Base-by-base conservation (phyloP, 2,888 invertebrate species). In the Luffia ferchaultella region DNA sequence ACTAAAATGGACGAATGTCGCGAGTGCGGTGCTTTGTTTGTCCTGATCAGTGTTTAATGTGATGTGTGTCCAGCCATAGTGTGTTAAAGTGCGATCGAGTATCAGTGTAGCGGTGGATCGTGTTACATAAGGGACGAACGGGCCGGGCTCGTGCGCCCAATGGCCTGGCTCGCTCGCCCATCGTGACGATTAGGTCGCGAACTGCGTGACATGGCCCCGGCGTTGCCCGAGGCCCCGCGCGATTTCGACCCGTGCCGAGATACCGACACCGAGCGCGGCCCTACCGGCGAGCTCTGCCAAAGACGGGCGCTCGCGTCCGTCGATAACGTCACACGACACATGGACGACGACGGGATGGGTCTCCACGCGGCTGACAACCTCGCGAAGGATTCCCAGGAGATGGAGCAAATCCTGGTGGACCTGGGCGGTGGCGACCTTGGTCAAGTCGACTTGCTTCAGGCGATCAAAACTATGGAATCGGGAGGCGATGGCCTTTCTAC, bases 191-290 rank as follows among this genome's bases (percentile, higher is more conserved):
- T 20, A 91, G 92, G 62, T 79, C 80, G 47, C 86, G 89, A 51
- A 79, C 74, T 70, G 86, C 86, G 89, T 91, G 87, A 92, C 89
- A 95, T 96, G 95, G 95, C 95, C 89, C 95, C 95, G 86, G 95
- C 95, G 87, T 90, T 95, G 83, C 92, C 94, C 73, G 93, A 93
- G 76, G 76, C 85, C 67, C 80, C 76, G 60, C 79, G 70, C 67
- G 68, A 70, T 61, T 60, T 64, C 58, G 65, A 62, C 60, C 59
- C 64, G 72, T 66, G 63, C 63, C 57, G 65, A 65, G 47, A n/a
- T 60, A 18, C 68, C 47, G 30, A 30, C 62, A 59, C 66, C 59
- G 58, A 65, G 55, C 64, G 64, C 57, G 68, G 68, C 52, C n/a
- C n/a, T n/a, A 59, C 61, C 51, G 70, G 72, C 52, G 70, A 65